phyloP scores from a whole-genome alignment of 2,888 invertebrate genomes.

The Spodoptera picta region DNA sequence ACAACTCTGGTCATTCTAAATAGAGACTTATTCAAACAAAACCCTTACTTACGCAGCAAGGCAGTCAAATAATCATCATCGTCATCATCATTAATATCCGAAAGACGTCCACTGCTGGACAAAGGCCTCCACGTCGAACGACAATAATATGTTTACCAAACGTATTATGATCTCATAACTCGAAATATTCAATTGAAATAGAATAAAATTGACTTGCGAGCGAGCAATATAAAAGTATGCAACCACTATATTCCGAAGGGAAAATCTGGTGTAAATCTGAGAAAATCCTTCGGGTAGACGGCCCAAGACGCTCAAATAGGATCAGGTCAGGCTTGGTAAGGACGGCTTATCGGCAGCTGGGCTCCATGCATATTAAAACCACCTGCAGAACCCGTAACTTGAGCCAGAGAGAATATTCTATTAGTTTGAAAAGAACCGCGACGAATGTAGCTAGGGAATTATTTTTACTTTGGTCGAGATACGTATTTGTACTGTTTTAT shows the following conservation, averaged over 20 bases:
- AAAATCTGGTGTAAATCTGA: constrained; percentile 69
- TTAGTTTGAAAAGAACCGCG: constrained; percentile 57
- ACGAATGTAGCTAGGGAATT: constrained; percentile 2
- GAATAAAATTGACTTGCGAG: constrained; percentile 2
- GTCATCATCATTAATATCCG: no score
- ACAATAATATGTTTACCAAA: no score
- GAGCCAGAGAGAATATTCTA: constrained; percentile 73
- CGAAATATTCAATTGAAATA: constrained; percentile 3
- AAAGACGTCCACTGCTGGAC: no score
- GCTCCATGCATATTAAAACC: constrained; percentile 81
- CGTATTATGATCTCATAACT: not conserved
- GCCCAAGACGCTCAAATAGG: constrained; percentile 76
- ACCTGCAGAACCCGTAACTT: constrained; percentile 65
- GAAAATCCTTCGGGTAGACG: constrained; percentile 64
- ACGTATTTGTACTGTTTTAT: not conserved
- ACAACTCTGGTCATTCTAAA: no score
- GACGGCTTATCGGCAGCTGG: constrained; percentile 76
- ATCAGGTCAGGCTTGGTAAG: constrained; percentile 78
- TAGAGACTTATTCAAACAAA: no score
- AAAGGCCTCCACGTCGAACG: no score
- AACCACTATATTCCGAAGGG: constrained; percentile 37
- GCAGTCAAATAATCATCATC: no score
- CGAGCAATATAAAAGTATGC: constrained; percentile 20
- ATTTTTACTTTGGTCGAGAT: not conserved
- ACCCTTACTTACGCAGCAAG: no score